A percentile compares a stretch with the other conserved stretches of the same genome.
phyloP scores from a whole-genome alignment of 2,888 invertebrate species.

The Apocheima hispidaria region DNA sequence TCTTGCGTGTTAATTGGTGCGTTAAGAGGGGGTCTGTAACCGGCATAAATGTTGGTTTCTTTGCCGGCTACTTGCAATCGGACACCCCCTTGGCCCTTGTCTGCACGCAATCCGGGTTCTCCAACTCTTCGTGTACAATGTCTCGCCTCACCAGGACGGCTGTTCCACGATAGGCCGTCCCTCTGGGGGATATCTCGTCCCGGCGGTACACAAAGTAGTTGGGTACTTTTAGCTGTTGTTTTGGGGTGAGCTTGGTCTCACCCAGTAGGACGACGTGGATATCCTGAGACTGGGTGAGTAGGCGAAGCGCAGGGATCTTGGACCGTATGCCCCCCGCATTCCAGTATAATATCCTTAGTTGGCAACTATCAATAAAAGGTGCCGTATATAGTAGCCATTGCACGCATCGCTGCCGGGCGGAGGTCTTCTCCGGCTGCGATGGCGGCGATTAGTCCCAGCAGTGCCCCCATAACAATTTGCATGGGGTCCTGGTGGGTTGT shows the following conservation, averaged over 20 bases:
- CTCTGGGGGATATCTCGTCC: constrained; percentile 1
- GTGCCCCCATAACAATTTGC: not conserved
- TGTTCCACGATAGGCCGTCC: constrained; percentile 3
- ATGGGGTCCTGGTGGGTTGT: not conserved
- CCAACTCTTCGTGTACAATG: constrained; percentile 16
- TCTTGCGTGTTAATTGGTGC: not conserved
- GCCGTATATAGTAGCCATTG: not conserved
- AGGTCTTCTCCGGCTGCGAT: not conserved
- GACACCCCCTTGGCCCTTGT: not conserved
- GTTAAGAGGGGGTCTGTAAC: constrained; percentile 9
- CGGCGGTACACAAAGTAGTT: constrained; percentile 2
- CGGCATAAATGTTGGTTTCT: constrained; percentile 4
- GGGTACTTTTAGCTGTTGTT: not conserved
- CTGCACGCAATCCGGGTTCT: not conserved
- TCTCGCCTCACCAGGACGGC: constrained; percentile 11
- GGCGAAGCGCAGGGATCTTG: not conserved
- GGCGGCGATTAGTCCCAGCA: not conserved
- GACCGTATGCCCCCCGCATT: constrained; percentile 17
- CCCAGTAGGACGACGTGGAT: constrained; percentile 9
- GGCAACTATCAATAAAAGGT: not conserved
- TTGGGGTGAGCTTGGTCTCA: not conserved
- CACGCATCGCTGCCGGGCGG: not conserved
- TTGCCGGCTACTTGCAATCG: not conserved
- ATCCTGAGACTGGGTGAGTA: constrained; percentile 11
- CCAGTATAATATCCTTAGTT: constrained; percentile 13